A percentile compares a stretch with the other conserved stretches of the same genome.
Evolutionary conservation across 2,113 vertebrate genomes (phyloP).

Genomic region (Erpornis zantholeuca): DNA sequence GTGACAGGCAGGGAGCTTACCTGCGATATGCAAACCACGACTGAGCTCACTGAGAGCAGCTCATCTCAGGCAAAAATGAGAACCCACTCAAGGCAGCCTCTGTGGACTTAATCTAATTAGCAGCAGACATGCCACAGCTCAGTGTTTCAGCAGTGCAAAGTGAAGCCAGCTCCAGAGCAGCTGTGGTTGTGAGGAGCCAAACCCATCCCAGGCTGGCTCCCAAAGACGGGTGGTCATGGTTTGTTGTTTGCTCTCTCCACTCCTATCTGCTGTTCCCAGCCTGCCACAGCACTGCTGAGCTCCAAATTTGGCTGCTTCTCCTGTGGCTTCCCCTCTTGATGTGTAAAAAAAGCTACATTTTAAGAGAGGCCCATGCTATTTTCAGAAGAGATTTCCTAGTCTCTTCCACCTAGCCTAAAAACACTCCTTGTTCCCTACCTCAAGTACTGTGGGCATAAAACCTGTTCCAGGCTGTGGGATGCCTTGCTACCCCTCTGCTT

Average conservation of each 20-base stretch:
- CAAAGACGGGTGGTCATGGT: not conserved
- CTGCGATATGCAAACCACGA: not conserved
- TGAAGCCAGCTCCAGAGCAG: not conserved
- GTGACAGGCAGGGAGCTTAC: not conserved
- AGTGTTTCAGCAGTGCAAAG: not conserved
- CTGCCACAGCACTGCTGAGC: not conserved
- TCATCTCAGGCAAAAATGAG: not conserved
- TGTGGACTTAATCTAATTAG: not conserved
- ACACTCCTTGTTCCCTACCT: not conserved
- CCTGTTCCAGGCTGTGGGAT: not conserved
- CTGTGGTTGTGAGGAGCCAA: not conserved
- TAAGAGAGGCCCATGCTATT: not conserved
- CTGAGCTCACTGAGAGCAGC: not conserved
- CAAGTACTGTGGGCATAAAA: not conserved
- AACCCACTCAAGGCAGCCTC: not conserved
- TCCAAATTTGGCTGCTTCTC: not conserved
- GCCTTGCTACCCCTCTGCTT: not conserved
- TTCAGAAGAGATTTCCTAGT: not conserved
- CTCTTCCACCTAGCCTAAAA: not conserved
- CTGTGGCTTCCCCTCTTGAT: not conserved
- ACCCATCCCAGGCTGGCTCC: not conserved
- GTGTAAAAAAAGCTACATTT: not conserved
- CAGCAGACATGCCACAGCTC: not conserved
- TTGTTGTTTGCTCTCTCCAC: not conserved
- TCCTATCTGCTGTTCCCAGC: not conserved